These are phyloP conservation scores for Trimorus sp. DNA, from an alignment of 2,888 invertebrate species.

Conservation along the genomic window DNA sequence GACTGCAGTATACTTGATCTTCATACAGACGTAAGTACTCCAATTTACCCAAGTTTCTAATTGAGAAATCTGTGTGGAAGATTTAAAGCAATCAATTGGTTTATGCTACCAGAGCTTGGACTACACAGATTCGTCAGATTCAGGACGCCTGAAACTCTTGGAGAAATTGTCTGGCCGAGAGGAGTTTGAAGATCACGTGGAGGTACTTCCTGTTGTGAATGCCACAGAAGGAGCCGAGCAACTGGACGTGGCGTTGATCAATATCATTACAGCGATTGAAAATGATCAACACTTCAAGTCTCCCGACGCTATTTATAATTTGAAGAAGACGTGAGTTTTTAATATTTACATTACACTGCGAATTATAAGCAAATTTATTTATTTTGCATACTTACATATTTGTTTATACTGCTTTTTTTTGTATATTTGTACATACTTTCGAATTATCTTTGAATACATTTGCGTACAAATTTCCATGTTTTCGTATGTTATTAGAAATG, in stretches of 20 bases:
- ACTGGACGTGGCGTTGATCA: slow-evolving; percentile 82
- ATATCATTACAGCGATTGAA: slow-evolving; percentile 48
- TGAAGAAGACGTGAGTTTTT: slow-evolving; percentile 84
- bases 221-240: slow-evolving; percentile 75
- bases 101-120: slow-evolving; percentile 46
- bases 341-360: neutral
- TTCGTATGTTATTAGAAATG: too few species aligned
- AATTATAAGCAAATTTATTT: too few species aligned
- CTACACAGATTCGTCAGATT: slow-evolving; percentile 61
- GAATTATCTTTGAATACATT: too few species aligned
- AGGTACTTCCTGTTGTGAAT: slow-evolving; percentile 84
- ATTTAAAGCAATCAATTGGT: neutral
- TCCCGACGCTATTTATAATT: slow-evolving; percentile 74
- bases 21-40: slow-evolving; percentile 88
- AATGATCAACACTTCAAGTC: slow-evolving; percentile 50
- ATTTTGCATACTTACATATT: too few species aligned
- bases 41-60: neutral
- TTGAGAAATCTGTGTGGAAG: too few species aligned
- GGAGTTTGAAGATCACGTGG: slow-evolving; percentile 84
- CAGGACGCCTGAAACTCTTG: slow-evolving; percentile 87
- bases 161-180: slow-evolving; percentile 83
- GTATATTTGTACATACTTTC: too few species aligned
- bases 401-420: too few species aligned
- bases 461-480: too few species aligned
- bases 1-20: slow-evolving; percentile 83